Base-by-base conservation (phyloP, 2,888 invertebrate species). In the Cephus pulcher region DNA sequence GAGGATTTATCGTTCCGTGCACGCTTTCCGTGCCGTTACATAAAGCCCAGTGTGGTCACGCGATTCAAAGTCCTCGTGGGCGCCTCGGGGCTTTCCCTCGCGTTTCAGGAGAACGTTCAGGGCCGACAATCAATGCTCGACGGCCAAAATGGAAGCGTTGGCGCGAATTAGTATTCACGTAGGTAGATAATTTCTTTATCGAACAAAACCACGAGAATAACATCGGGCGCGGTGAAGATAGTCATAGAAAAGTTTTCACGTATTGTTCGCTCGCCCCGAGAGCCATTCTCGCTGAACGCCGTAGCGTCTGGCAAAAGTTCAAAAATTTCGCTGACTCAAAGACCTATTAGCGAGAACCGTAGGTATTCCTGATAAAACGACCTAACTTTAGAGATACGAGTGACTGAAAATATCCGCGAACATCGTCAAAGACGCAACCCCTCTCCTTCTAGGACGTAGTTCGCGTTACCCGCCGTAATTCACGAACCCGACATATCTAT, bases 291-390 rank as follows among this genome's bases (percentile, higher is more conserved):
- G 23, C 9, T 23, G 9, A 23, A 56, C 6, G 56, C 56, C 56
- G 56, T 23, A 23, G 56, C 34, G 12, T 32, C 32, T 71, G 71
- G 71, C 71, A 33, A 6, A 34, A 12, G 34, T 34, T 71, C 71
- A 71, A 71, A 32, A 71, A 71, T 71, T 34, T 34, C 71, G 12
- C 33, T 71, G 71, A 71, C 71, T 71, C 71, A 71, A 71, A 6
- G 32, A 71, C 71, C 70, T 71, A 71, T 71, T 71, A 71, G 33
- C 71, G 34, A 30, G 70, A 30, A 70, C 33, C 15, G 12, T 70
- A 33, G 30, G 71, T 71, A 71, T 71, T 71, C 2, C 71, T 34
- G 15, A 71, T 32, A 71, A 71, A 71, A 71, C 23, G 33, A 15
- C 34, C 71, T 71, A 71, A 33, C 12, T 71, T 71, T 71, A 71